Evolutionary conservation across 2,888 invertebrate species (phyloP).

Genomic region (Patella caerulea): DNA sequence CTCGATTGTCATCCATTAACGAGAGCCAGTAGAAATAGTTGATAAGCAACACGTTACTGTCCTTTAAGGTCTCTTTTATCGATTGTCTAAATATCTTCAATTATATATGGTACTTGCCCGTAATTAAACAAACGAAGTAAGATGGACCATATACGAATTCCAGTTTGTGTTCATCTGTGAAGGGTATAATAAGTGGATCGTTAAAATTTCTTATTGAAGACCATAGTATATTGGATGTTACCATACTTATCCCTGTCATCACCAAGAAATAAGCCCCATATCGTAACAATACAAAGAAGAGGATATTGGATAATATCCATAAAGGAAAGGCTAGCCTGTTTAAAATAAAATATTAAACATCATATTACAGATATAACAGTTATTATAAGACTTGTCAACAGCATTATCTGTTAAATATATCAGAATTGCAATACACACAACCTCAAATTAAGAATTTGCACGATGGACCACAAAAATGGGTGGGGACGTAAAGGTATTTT

Average conservation of each 20-base stretch:
- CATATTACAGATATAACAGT: no score
- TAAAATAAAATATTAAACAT: slow-evolving; percentile 6
- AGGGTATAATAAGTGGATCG: slow-evolving; percentile 74
- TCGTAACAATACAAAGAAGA: slow-evolving; percentile 74
- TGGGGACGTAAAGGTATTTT: no score
- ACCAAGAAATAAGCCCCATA: slow-evolving; percentile 75
- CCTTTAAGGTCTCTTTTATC: neutral
- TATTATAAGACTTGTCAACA: no score
- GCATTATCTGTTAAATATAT: no score
- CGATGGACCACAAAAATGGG: no score
- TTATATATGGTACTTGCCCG: slow-evolving; percentile 69
- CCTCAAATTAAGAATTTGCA: no score
- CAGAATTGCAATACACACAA: no score
- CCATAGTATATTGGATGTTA: slow-evolving; percentile 75
- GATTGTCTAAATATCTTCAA: neutral
- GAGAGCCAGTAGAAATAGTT: no score
- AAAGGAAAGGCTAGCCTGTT: slow-evolving; percentile 75
- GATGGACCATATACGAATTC: slow-evolving; percentile 73
- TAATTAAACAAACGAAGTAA: slow-evolving; percentile 74
- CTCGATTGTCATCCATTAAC: no score
- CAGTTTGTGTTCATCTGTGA: slow-evolving; percentile 71
- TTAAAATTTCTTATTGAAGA: slow-evolving; percentile 73
- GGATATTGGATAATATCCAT: slow-evolving; percentile 76
- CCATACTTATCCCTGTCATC: slow-evolving; percentile 74
- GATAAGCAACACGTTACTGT: neutral